Evolutionary conservation across 1,140 invertebrate genomes (phyloP), one percentile per base, ranked within the genome.

Genomic region (Xylocopa sonorina): DNA sequence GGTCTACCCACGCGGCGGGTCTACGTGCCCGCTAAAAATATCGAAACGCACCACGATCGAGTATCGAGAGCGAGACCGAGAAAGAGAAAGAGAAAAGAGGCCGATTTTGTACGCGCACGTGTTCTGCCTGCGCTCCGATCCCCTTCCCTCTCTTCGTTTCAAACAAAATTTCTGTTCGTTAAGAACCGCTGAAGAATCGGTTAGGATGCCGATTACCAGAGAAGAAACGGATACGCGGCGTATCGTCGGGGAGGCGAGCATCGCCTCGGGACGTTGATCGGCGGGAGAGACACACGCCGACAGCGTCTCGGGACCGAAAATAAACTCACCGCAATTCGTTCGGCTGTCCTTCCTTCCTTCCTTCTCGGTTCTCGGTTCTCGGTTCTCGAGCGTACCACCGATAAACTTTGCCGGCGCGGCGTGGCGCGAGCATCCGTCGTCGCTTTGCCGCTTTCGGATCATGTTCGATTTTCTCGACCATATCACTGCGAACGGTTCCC

Each of bases 321-420:
- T 92, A 92, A 92, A 92, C 90, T 89, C 75, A 60, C 86, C 85
- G 83, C 84, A 73, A 74, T 86, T 80, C 75, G 68, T 75, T 80
- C 81, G 82, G 87, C 82, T 81, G 80, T 84, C 82, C 73, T 43
- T 68, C 79, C 75, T 67, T 64, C n/a, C n/a, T n/a, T n/a, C n/a
- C n/a, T n/a, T n/a, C n/a, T n/a, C n/a, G n/a, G n/a, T n/a, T n/a
- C n/a, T n/a, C n/a, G n/a, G n/a, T n/a, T n/a, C 60, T 24, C 55
- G 34, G 48, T n/a, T n/a, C 64, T 43, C 18, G 24, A 62, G 3
- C 46, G 46, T 50, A 32, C 53, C 48, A 50, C 41, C 57, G 43
- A 73, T 62, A 48, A 62, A 34, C 48, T 27, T 62, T 14, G 48
- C 73, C 63, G n/a, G n/a, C n/a, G n/a, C n/a, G n/a, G n/a, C n/a